Conservation (phyloP, 1,140 invertebrate genomes). For the Leguminivora glycinivorella region DNA sequence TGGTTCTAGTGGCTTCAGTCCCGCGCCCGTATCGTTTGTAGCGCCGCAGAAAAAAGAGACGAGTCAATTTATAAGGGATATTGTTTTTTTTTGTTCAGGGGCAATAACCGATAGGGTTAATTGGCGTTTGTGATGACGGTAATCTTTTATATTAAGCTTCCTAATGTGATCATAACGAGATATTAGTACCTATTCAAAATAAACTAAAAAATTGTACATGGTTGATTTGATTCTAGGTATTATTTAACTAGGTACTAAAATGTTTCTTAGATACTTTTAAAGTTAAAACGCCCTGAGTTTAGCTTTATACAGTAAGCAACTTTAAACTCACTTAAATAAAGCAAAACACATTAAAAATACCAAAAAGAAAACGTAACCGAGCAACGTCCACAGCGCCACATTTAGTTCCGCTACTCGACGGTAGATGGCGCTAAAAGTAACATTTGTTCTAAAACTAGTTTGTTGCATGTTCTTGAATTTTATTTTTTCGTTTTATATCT, state of each 20-base stretch:
- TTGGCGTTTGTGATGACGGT: background rate
- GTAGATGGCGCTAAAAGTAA: conserved; percentile 3
- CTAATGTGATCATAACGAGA: background rate
- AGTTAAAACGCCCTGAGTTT: no score
- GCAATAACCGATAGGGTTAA: background rate
- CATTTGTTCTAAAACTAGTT: background rate
- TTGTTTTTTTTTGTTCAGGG: background rate
- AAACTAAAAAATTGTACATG: no score
- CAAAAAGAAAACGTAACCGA: no score
- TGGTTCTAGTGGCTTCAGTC: background rate
- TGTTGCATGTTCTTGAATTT: background rate
- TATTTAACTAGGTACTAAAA: no score
- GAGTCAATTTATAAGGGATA: conserved; percentile 7
- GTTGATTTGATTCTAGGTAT: no score
- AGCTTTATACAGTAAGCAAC: no score
- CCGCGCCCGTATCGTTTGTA: conserved; percentile 9
- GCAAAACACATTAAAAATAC: no score
- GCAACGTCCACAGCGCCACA: background rate
- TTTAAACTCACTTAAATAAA: no score
- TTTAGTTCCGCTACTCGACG: conserved; percentile 1
- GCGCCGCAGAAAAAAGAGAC: background rate
- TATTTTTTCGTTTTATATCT: no score
- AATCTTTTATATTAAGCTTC: background rate
- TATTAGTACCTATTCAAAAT: background rate
- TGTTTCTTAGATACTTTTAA: no score